Base-by-base conservation (phyloP, 2,113 vertebrate species). In the Nestor notabilis region DNA sequence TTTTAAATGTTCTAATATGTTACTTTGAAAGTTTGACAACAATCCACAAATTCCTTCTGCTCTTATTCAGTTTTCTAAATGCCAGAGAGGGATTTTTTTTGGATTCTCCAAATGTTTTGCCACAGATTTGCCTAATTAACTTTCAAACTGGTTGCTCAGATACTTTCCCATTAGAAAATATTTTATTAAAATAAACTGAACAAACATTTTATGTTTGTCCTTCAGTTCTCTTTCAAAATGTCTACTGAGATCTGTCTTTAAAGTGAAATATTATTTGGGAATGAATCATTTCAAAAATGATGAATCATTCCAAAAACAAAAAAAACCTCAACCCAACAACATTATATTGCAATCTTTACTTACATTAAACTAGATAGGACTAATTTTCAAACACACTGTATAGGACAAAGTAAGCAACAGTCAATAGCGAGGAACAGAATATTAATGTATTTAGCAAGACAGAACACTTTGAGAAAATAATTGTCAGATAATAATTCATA, bases 61-160 rank as follows among this genome's bases (percentile, higher is more conserved):
- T 89, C 78, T 90, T 93, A 84, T 60, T 68, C 52, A 92, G 41
- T 80, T 19, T 94, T 91, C 50, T 87, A 83, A 94, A 95, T 76
- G 44, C 64, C 78, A 93, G 79, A 87, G 19, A 80, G 25, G 60
- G 39, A 41, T 31, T 92, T 79, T 75, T 91, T 84, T 92, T 86
- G 87, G 80, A 87, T 87, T 95, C 46, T 93, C 84, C 68, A 91
- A 96, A 97, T 95, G 71, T 86, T 95, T 91, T 94, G 33, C 53
- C 31, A 63, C 19, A 66, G 64, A 95, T 82, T 69, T 83, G 11
- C 35, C 86, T 97, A 94, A 94, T 94, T 89, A 87, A 95, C 63
- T 90, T 76, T 83, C 63, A 97, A 79, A 87, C 24, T 58, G 77
- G 65, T 94, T 83, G 65, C 47, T 97, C 29, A 96, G 20, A 93